Evolutionary conservation across 2,888 invertebrate species (phyloP).

Genomic region (Leucozona laternaria): DNA sequence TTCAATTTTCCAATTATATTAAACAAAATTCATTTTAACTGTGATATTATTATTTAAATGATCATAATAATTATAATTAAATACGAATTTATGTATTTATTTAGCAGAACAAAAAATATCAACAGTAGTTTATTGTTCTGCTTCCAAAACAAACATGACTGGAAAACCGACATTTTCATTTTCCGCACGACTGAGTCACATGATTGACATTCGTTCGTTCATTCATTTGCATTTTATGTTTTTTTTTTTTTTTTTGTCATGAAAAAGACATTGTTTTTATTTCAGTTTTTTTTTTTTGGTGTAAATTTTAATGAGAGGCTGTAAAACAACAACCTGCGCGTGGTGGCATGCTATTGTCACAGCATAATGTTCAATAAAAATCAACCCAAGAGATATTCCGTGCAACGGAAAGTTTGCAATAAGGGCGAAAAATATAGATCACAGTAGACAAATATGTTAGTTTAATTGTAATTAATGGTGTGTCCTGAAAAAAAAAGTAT

Average conservation of each 20-base stretch:
- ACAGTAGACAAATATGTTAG: not conserved
- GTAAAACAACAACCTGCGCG: not conserved
- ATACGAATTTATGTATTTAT: not conserved
- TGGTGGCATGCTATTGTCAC: not conserved
- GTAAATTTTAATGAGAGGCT: conserved; percentile 18
- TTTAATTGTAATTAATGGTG: not conserved
- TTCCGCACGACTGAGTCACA: conserved; percentile 60
- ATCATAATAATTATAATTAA: conserved; percentile 12
- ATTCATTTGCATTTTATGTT: conserved; percentile 14
- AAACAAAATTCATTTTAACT: not conserved
- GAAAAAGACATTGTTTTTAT: not conserved
- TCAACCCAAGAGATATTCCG: not conserved
- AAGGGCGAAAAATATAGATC: not conserved
- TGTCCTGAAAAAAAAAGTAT: not conserved
- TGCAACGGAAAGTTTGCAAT: not conserved
- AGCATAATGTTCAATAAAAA: not conserved
- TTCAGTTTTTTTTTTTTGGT: conserved; percentile 11
- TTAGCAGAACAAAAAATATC: not conserved
- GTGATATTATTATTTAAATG: conserved; percentile 4
- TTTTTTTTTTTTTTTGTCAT: not conserved
- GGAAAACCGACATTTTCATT: conserved; percentile 42
- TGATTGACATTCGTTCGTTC: conserved; percentile 55
- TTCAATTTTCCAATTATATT: conserved; percentile 11
- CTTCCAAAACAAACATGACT: conserved; percentile 10
- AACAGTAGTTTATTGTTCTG: not conserved